Conservation (phyloP, 2,888 invertebrate species). For the Epistrophe eligans region DNA sequence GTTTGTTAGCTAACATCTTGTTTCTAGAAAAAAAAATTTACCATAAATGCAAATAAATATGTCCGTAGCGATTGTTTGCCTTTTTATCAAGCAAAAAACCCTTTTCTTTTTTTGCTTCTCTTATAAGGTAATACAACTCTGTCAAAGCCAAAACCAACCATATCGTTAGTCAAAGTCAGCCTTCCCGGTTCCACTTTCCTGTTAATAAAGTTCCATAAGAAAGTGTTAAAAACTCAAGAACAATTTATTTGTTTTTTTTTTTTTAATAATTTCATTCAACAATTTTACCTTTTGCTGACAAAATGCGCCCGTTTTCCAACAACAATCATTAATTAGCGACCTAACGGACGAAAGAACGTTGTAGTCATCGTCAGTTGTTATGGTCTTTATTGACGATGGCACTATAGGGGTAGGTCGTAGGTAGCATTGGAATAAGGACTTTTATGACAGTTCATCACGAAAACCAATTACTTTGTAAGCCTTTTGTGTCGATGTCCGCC, state of each 20-base stretch:
- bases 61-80: background rate
- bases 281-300: slow-evolving; percentile 19
- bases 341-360: background rate
- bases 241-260: slow-evolving; percentile 2
- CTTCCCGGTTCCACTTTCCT: slow-evolving; percentile 14
- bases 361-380: slow-evolving; percentile 6
- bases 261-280: slow-evolving; percentile 9
- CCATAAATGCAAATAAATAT: slow-evolving; percentile 9
- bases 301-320: slow-evolving; percentile 3
- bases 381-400: slow-evolving; percentile 80
- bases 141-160: slow-evolving; percentile 10
- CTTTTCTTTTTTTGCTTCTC: background rate
- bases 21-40: background rate
- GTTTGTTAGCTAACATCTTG: background rate
- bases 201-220: slow-evolving; percentile 24
- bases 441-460: slow-evolving; percentile 87
- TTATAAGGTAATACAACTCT: slow-evolving; percentile 4
- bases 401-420: slow-evolving; percentile 69
- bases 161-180: slow-evolving; percentile 19
- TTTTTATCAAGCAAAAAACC: background rate
- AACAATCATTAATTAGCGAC: slow-evolving; percentile 35
- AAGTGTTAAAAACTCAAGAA: slow-evolving; percentile 25
- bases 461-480: slow-evolving; percentile 86
- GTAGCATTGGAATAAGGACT: slow-evolving; percentile 86
- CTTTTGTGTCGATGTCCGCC: slow-evolving; percentile 51